Evolutionary conservation across 2,888 invertebrate genomes (phyloP).

Genomic region (Euplexia lucipara): DNA sequence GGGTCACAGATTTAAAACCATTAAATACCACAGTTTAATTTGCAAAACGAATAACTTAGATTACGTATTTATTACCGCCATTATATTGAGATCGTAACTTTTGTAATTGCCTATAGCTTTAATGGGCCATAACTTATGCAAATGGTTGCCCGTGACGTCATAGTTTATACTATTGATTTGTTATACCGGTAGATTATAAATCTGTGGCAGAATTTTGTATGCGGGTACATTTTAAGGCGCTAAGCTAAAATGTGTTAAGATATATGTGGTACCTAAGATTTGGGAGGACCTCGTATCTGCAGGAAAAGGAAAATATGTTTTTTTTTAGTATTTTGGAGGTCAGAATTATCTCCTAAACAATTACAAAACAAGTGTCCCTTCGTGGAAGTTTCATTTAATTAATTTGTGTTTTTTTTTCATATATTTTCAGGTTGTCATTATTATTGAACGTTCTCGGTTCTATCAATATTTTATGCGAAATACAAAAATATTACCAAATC

Average conservation of each 20-base stretch:
- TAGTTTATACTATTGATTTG: slow-evolving; percentile 41
- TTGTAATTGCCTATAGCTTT: slow-evolving; percentile 57
- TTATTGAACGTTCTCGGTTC: slow-evolving; percentile 3
- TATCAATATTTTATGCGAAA: not conserved
- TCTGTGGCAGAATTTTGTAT: not conserved
- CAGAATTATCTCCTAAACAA: too few relatives aligned
- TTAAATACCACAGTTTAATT: slow-evolving; percentile 49
- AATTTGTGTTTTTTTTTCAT: too few relatives aligned
- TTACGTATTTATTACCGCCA: slow-evolving; percentile 37
- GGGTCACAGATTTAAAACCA: slow-evolving; percentile 47
- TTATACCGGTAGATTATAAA: slow-evolving; percentile 30
- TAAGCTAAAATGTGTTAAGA: too few relatives aligned
- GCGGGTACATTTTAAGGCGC: not conserved
- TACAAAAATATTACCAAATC: not conserved
- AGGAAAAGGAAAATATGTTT: not conserved
- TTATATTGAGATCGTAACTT: slow-evolving; percentile 52
- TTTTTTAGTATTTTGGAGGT: not conserved
- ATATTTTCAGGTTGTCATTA: too few relatives aligned
- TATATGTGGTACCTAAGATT: too few relatives aligned
- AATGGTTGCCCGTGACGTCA: slow-evolving; percentile 47
- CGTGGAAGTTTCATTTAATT: too few relatives aligned
- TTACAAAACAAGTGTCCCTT: too few relatives aligned
- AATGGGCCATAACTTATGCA: slow-evolving; percentile 57
- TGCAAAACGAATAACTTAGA: slow-evolving; percentile 51
- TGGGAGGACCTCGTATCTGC: not conserved